Evolutionary conservation across 2,888 invertebrate species (phyloP).

Genomic region (Isoperla grammatica): DNA sequence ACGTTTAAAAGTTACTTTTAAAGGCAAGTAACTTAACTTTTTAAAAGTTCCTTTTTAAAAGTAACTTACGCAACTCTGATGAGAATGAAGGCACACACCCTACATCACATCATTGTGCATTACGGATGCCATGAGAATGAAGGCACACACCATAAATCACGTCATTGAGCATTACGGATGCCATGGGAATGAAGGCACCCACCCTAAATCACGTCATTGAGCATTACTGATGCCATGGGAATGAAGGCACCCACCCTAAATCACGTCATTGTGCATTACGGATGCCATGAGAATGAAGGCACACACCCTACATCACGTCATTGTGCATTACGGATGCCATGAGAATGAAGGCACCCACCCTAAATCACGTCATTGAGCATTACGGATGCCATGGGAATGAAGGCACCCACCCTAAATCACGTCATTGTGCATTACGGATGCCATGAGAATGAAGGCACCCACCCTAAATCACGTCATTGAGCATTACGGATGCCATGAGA

Average conservation of each 20-base stretch:
- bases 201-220: constrained; percentile 33
- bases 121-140: constrained; percentile 30
- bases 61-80: constrained; percentile 4
- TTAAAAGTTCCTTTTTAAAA: too few relatives aligned
- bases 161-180: too few relatives aligned
- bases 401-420: constrained; percentile 30
- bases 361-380: background rate
- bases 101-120: constrained; percentile 26
- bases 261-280: background rate
- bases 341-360: background rate
- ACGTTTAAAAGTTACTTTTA: too few relatives aligned
- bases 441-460: constrained; percentile 12
- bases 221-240: constrained; percentile 31
- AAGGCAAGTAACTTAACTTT: too few relatives aligned
- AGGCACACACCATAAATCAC: background rate
- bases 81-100: background rate
- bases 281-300: background rate
- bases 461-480: background rate
- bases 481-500: too few relatives aligned
- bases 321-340: constrained; percentile 33
- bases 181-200: background rate
- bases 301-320: constrained; percentile 32
- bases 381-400: background rate
- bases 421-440: constrained; percentile 33
- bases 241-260: background rate